Evolutionary conservation across 1,140 invertebrate species (phyloP).

Genomic region (Leptestheria dahalacensis): DNA sequence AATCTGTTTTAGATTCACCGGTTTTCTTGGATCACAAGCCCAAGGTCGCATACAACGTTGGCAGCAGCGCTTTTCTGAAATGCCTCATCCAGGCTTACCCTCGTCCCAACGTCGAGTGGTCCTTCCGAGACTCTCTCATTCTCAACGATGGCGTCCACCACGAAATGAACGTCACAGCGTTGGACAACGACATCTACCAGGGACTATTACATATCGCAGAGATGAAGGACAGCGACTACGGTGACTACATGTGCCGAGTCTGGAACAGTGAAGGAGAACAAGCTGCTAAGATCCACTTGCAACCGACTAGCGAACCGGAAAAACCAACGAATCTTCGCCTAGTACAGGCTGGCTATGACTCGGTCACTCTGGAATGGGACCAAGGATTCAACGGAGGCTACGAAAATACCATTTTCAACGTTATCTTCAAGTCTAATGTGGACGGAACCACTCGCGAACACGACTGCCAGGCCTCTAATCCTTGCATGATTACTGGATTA

Average conservation of each 20-base stretch:
- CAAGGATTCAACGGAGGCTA: constrained; percentile 79
- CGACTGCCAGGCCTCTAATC: constrained; percentile 65
- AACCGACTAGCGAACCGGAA: constrained; percentile 11
- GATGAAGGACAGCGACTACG: constrained; percentile 64
- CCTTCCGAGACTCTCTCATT: constrained; percentile 47
- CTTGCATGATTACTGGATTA: constrained; percentile 60
- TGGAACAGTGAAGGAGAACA: constrained; percentile 37
- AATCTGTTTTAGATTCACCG: constrained; percentile 54
- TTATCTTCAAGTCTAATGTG: constrained; percentile 27
- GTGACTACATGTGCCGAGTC: constrained; percentile 73
- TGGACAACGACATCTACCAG: constrained; percentile 63
- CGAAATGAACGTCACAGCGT: constrained; percentile 59
- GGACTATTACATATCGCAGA: constrained; percentile 60
- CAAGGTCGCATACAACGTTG: constrained; percentile 72
- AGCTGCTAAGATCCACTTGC: constrained; percentile 7
- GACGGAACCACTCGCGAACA: constrained; percentile 45
- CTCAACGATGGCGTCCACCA: constrained; percentile 45
- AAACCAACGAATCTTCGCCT: constrained; percentile 9
- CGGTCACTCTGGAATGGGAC: constrained; percentile 63
- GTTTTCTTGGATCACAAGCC: constrained; percentile 68
- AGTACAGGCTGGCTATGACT: constrained; percentile 51
- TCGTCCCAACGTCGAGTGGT: constrained; percentile 83
- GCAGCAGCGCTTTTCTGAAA: constrained; percentile 64
- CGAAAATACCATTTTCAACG: constrained; percentile 67
- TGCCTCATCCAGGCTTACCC: constrained; percentile 84